These are phyloP conservation scores for Stegana nigrithorax DNA, from an alignment of 2,888 invertebrate genomes.

Conservation along the genomic window DNA sequence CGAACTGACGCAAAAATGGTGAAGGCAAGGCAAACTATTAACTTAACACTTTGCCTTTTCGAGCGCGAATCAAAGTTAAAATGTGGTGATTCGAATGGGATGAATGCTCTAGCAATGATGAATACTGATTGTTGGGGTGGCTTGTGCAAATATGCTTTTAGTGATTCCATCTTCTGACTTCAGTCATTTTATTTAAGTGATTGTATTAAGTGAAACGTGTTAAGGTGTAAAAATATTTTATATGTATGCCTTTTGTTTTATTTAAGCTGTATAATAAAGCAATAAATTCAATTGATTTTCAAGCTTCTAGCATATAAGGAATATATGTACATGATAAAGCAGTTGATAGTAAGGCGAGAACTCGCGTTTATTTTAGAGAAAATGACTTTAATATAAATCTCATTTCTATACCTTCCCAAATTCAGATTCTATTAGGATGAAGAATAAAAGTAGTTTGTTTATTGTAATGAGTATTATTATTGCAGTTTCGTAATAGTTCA, in stretches of 20 bases:
- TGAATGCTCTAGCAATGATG: conserved; percentile 1
- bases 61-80: conserved; percentile 30
- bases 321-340: too few species aligned
- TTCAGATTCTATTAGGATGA: too few species aligned
- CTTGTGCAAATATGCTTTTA: conserved; percentile 50
- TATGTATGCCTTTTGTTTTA: conserved; percentile 42
- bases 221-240: conserved; percentile 44
- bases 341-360: too few species aligned
- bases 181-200: conserved; percentile 57
- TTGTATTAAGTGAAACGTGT: conserved; percentile 49
- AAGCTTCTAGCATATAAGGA: too few species aligned
- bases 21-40: conserved; percentile 47
- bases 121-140: conserved; percentile 19
- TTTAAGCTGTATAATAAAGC: conserved; percentile 50
- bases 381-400: too few species aligned
- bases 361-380: too few species aligned
- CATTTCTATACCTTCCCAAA: too few species aligned
- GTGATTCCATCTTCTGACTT: conserved; percentile 45
- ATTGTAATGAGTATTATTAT: too few species aligned
- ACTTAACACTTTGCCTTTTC: conserved; percentile 34
- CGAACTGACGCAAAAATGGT: conserved; percentile 29
- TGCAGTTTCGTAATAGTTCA: too few species aligned
- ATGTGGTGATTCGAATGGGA: conserved; percentile 13
- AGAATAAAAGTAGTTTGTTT: too few species aligned
- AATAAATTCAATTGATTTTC: conserved; percentile 55